A percentile compares a stretch with the other conserved stretches of the same genome.
These are phyloP conservation scores for Pagetopsis macropterus DNA, from an alignment of 2,797 vertebrate genomes.

Conservation along the genomic window DNA sequence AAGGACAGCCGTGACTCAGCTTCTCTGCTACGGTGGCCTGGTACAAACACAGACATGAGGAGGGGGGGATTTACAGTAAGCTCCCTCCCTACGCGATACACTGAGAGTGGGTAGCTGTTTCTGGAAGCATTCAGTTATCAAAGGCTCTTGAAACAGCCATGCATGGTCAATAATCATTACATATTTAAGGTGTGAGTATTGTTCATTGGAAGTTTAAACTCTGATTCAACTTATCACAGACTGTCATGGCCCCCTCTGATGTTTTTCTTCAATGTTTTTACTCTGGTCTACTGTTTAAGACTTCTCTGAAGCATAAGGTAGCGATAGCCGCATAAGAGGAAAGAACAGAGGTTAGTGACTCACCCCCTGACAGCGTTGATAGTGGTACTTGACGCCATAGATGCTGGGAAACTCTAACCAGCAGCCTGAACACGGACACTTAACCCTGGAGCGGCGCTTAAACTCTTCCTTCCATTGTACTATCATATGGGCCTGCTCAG, in stretches of 20 bases:
- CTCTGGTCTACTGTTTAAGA: slow-evolving; percentile 16
- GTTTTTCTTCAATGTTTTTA: slow-evolving; percentile 8
- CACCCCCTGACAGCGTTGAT: slow-evolving; percentile 96
- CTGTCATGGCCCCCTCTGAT: not conserved
- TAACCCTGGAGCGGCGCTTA: slow-evolving; percentile 93
- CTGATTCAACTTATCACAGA: slow-evolving; percentile 7
- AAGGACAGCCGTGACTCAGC: slow-evolving; percentile 90
- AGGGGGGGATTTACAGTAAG: slow-evolving; percentile 39
- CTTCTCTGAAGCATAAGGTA: slow-evolving; percentile 33
- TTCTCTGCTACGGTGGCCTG: slow-evolving; percentile 89
- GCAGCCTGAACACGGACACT: slow-evolving; percentile 94
- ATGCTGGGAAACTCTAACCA: slow-evolving; percentile 99
- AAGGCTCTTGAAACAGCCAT: slow-evolving; percentile 13
- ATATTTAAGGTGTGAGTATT: slow-evolving; percentile 16
- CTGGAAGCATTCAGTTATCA: slow-evolving; percentile 34
- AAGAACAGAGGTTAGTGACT: slow-evolving; percentile 68
- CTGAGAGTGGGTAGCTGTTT: slow-evolving; percentile 42
- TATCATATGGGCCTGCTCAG: slow-evolving; percentile 89
- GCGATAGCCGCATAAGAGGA: slow-evolving; percentile 54
- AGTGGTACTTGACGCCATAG: slow-evolving; percentile 98
- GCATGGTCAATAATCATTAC: not conserved
- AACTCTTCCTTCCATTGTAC: slow-evolving; percentile 98
- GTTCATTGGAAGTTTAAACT: slow-evolving; percentile 13
- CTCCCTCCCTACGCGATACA: slow-evolving; percentile 20
- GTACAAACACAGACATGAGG: slow-evolving; percentile 40